Evolutionary conservation across 2,888 invertebrate species (phyloP).

Genomic region (Drosophila mimetica): DNA sequence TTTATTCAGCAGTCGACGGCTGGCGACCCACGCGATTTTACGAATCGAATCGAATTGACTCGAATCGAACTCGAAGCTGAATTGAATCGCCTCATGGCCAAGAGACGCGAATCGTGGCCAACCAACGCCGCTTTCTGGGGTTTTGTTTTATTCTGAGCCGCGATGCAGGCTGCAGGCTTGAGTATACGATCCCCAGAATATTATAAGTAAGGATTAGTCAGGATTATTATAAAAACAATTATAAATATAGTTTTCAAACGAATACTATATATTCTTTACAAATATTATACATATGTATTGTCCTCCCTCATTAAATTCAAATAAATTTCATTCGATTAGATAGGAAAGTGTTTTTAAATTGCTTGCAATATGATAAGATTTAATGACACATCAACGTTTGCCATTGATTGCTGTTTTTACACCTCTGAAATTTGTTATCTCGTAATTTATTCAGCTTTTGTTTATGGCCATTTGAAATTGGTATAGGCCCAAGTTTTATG

Average conservation of each 20-base stretch:
- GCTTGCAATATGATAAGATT: background rate
- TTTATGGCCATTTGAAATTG: background rate
- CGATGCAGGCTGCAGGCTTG: background rate
- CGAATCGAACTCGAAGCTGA: slow-evolving; percentile 11
- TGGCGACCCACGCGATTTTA: slow-evolving; percentile 29
- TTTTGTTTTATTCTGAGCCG: background rate
- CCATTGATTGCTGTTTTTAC: slow-evolving; percentile 1
- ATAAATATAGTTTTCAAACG: no score
- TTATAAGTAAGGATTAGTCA: no score
- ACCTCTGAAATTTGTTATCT: slow-evolving; percentile 2
- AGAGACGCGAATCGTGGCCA: background rate
- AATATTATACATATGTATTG: no score
- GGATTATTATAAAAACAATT: no score
- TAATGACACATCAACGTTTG: background rate
- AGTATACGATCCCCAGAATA: no score
- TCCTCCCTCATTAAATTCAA: slow-evolving; percentile 2
- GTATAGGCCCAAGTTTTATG: background rate
- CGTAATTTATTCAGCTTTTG: background rate
- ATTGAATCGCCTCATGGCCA: slow-evolving; percentile 16
- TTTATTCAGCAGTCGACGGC: slow-evolving; percentile 59
- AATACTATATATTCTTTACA: no score
- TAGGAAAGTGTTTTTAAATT: slow-evolving; percentile 13
- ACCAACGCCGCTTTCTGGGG: slow-evolving; percentile 1
- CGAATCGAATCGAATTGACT: slow-evolving; percentile 12
- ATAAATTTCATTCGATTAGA: slow-evolving; percentile 7